Evolutionary conservation across 2,797 vertebrate genomes (phyloP), one percentile per base, ranked within the genome.

Genomic region (Sylvilagus floridanus): DNA sequence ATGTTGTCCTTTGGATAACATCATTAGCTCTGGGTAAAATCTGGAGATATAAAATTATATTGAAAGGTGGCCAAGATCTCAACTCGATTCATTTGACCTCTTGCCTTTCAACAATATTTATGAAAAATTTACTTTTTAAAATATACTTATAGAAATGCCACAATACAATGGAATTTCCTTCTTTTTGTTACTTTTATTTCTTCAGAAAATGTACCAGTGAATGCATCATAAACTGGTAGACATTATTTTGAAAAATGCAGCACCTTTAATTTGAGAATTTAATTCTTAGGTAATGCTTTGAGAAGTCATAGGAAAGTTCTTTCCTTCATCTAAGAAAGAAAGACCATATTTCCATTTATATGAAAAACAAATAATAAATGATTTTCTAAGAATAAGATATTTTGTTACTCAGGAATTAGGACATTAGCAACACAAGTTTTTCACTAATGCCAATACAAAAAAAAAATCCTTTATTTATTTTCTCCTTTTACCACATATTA

Each of bases 1-100:
- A 86, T 78, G 24, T 63, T 77, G 19, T 94, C 62, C 78, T 88
- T 83, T 92, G 65, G 66, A 96, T 95, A 95, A 77, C 47, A 90
- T 92, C 47, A 87, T 94, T 88, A 86, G 71, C 75, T 69, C 47
- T 66, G 12, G 50, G 50, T 88, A 92, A 68, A 95, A 90, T 22
- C 65, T 68, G n/a, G 30, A 88, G 47, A 75, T 14, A 88, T 26
- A 78, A 87, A 95, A 81, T 32, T 76, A 1, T 26, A 88, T 16
- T 72, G 52, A 86, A 97, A 90, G 50, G 17, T 2, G 50, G 0
- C 4, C 50, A 71, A 65, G 75, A 86, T 42, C 9, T 4, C 52
- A 19, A 65, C 24, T 84, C 14, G 87, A 47, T 72, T 68, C 30
- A 52, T 93, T 93, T 93, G 32, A 92, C 28, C 22, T 84, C 16